Conservation (phyloP, 2,797 vertebrate species). For the Argya squamiceps region DNA sequence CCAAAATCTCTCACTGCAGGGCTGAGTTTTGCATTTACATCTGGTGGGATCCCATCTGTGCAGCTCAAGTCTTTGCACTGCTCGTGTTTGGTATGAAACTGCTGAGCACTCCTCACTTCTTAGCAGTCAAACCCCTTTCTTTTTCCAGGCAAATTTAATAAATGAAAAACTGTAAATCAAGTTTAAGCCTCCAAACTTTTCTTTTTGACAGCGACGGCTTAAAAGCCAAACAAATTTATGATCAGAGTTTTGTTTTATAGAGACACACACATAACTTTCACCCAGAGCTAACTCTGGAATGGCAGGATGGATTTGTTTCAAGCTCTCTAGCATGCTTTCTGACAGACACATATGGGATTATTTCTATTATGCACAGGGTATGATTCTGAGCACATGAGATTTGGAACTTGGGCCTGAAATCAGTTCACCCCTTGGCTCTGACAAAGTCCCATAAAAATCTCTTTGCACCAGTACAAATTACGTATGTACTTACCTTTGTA, state of each 20-base stretch:
- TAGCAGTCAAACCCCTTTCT: background rate
- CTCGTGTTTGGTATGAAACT: background rate
- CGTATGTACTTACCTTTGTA: fast-evolving
- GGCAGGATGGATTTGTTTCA: conserved; percentile 31
- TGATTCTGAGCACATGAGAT: background rate
- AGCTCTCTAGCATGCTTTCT: background rate
- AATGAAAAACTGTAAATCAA: background rate
- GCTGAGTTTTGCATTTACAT: background rate
- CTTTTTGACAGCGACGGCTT: background rate
- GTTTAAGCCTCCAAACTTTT: background rate
- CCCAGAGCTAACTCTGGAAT: background rate
- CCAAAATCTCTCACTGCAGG: background rate
- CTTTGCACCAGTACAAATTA: background rate
- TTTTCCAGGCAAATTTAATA: background rate
- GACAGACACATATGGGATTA: conserved; percentile 15
- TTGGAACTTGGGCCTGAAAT: background rate
- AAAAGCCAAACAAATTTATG: background rate
- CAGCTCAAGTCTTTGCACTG: background rate
- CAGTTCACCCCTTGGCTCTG: background rate
- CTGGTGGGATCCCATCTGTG: background rate
- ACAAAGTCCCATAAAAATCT: background rate
- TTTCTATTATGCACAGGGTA: background rate
- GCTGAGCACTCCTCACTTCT: background rate
- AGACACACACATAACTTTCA: background rate
- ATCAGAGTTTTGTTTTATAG: background rate